Percentiles rank a stretch among this genome's conserved stretches.
Evolutionary conservation across 1,140 invertebrate species (phyloP).

Genomic region (Drosophila pseudoananassae): DNA sequence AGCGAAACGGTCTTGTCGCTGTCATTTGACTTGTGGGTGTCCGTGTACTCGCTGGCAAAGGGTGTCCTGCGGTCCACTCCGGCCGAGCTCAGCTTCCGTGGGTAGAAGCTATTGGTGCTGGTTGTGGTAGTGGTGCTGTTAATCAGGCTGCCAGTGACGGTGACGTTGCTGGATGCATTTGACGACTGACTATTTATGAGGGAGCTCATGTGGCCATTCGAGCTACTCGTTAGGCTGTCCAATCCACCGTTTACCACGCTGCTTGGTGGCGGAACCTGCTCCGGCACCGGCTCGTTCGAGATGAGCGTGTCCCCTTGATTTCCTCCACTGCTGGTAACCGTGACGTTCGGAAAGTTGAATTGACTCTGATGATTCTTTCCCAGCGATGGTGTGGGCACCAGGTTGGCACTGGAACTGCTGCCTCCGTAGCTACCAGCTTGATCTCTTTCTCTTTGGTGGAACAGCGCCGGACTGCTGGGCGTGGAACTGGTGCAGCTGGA

Average conservation of each 20-base stretch:
- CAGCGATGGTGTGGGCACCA: conserved; percentile 27
- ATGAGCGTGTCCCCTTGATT: conserved; percentile 40
- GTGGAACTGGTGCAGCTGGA: conserved; percentile 98
- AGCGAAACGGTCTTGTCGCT: conserved; percentile 93
- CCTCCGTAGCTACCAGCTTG: conserved; percentile 56
- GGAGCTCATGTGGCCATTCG: conserved; percentile 47
- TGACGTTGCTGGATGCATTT: conserved; percentile 51
- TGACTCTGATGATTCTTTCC: conserved; percentile 86
- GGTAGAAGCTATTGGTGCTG: conserved; percentile 65
- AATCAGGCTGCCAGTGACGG: conserved; percentile 59
- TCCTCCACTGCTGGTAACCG: conserved; percentile 57
- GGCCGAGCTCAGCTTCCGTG: conserved; percentile 73
- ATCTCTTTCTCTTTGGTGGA: conserved; percentile 83
- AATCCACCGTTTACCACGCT: conserved; percentile 13
- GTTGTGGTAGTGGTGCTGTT: conserved; percentile 44
- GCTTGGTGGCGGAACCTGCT: conserved; percentile 1
- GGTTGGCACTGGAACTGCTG: conserved; percentile 75
- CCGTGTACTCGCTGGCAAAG: conserved; percentile 86
- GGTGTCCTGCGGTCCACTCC: conserved; percentile 73
- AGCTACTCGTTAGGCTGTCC: conserved; percentile 41
- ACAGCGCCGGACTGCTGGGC: conserved; percentile 95
- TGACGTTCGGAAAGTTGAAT: conserved; percentile 92
- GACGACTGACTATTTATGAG: conserved; percentile 60
- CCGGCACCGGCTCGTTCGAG: conserved; percentile 42
- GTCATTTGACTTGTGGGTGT: conserved; percentile 91